Evolutionary conservation across 2,888 invertebrate species (phyloP).

Genomic region (Limnephilus marmoratus): DNA sequence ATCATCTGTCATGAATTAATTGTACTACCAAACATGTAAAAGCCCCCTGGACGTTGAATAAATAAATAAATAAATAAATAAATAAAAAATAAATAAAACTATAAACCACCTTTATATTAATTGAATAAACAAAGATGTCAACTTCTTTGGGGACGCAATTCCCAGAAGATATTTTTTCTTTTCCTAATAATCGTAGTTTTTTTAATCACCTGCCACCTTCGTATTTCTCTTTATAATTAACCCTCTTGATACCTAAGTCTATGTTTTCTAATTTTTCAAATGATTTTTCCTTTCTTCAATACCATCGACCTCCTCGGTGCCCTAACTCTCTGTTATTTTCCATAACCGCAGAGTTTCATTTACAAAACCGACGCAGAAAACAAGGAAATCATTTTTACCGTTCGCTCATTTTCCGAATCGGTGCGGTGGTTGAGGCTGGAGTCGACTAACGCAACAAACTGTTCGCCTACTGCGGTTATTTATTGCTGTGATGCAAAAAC

Average conservation of each 20-base stretch:
- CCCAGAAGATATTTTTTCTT: no score
- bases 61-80: no score
- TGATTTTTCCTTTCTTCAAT: not conserved
- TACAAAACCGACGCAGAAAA: slow-evolving; percentile 18
- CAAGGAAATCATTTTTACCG: slow-evolving; percentile 40
- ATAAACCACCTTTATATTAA: no score
- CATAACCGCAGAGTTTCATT: slow-evolving; percentile 32
- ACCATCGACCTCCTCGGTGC: not conserved
- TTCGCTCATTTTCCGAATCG: slow-evolving; percentile 32
- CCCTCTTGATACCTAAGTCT: not conserved
- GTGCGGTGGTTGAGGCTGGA: not conserved
- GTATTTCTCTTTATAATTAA: not conserved
- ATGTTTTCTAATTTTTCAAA: not conserved
- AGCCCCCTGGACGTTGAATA: no score
- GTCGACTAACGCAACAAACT: not conserved
- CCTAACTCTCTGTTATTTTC: not conserved
- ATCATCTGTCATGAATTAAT: no score
- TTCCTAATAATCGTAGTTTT: no score
- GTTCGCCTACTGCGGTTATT: not conserved
- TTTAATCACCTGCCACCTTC: no score
- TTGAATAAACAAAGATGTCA: no score
- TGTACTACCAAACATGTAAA: no score
- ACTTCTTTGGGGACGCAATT: no score
- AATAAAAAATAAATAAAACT: no score
- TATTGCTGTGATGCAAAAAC: not conserved